Conservation (phyloP, 2,797 vertebrate species). For the Sebastes itinus region DNA sequence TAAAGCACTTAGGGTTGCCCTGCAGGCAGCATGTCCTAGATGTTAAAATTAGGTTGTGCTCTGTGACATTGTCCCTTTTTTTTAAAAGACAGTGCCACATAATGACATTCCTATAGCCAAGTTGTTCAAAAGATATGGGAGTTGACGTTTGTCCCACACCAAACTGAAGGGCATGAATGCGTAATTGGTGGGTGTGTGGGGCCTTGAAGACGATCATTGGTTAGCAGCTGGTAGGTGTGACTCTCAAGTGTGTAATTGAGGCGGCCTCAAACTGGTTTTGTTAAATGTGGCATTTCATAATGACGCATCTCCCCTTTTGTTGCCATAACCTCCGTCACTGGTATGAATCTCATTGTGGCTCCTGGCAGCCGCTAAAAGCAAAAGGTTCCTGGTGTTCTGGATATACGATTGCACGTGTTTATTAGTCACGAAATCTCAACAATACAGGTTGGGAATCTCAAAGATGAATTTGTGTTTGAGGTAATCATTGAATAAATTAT, state of each 20-base stretch:
- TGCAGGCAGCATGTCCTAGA: background rate
- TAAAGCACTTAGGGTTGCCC: background rate
- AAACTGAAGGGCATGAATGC: background rate
- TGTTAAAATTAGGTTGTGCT: background rate
- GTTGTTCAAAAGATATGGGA: too few species aligned
- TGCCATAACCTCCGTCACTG: background rate
- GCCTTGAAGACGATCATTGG: background rate
- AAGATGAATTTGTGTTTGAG: background rate
- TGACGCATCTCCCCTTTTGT: background rate
- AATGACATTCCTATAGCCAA: too few species aligned
- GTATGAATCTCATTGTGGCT: background rate
- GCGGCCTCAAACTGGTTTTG: background rate
- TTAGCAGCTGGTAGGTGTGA: constrained; percentile 5
- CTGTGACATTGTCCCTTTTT: background rate
- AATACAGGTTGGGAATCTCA: too few species aligned
- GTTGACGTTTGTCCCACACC: fast-evolving
- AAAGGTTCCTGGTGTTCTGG: background rate
- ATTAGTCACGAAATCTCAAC: background rate
- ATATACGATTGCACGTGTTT: background rate
- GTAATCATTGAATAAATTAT: background rate
- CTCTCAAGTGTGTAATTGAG: background rate
- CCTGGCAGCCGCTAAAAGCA: background rate
- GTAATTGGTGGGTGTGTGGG: background rate
- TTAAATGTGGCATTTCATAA: background rate
- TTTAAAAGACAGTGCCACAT: too few species aligned